Evolutionary conservation across 2,797 vertebrate species (phyloP), one percentile per base, ranked within the genome.

Genomic region (Lacerta agilis): DNA sequence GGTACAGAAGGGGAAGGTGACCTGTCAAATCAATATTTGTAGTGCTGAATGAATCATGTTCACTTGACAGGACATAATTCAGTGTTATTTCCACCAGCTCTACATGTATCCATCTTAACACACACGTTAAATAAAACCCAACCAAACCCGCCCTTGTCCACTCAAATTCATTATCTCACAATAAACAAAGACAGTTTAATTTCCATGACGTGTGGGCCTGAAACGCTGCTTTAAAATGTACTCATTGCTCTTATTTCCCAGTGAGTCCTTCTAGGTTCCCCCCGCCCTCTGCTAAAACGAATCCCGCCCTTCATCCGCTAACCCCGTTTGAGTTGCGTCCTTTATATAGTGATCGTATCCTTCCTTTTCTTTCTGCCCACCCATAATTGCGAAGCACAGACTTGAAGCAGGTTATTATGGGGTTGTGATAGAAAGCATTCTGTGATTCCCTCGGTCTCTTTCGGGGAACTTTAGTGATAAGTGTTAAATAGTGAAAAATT

Each of bases 11-110:
- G 79, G 83, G 66, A 83, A 90, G 86, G 76, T 90, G 90, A 93
- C 91, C 94, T 93, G 89, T 93, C 90, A 94, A 82, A 83, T 94
- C 86, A 90, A 94, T 92, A 92, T 89, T 82, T 94, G 91, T 90
- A 91, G 83, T 91, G 90, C 93, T 92, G 92, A 92, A 93, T 93
- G 94, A 94, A 94, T 94, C 90, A 93, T 89, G 90, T 27, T 75
- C 76, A 85, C 91, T 88, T 90, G 90, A 94, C 87, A 90, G 91
- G 93, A 94, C 95, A 95, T 93, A 91, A 78, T 92, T 94, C 88
- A 88, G 88, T 92, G 91, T 90, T 92, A 93, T 91, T 92, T 93
- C 85, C 81, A 93, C 86, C 85, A 88, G 61, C 92, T 93, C 90
- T 95, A 95, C 89, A 66, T 79, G 90, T 87, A 88, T 87, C 91